phyloP scores from a whole-genome alignment of 2,797 vertebrate species.

The Leucoraja ocellata region DNA sequence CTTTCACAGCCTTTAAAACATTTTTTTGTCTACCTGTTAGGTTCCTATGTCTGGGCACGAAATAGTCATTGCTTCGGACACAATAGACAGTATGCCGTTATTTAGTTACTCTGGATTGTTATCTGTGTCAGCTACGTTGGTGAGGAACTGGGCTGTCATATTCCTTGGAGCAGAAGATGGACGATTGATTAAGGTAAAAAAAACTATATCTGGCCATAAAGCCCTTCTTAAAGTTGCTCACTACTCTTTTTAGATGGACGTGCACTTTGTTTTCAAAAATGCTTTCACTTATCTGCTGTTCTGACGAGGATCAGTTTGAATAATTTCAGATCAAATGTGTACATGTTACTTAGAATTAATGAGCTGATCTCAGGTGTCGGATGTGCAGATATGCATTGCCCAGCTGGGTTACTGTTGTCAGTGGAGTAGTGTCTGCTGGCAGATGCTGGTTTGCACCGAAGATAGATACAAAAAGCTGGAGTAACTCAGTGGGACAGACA shows the following conservation, averaged over 20 bases:
- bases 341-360: not conserved
- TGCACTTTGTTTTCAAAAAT: not conserved
- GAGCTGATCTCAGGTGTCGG: not conserved
- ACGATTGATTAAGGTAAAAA: conserved; percentile 29
- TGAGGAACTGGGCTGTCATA: not conserved
- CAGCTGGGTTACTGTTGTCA: not conserved
- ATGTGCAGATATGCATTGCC: not conserved
- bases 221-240: not conserved
- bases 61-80: no score
- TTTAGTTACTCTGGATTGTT: not conserved
- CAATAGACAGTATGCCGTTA: not conserved
- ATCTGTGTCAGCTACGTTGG: not conserved
- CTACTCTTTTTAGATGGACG: not conserved
- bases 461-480: no score
- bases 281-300: not conserved
- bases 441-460: no score
- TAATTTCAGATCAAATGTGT: not conserved
- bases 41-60: rapidly evolving
- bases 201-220: not conserved
- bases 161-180: conserved; percentile 18
- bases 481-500: no score
- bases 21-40: no score
- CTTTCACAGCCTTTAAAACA: no score
- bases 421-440: not conserved
- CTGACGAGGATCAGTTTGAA: not conserved